Evolutionary conservation across 2,113 vertebrate species (phyloP).

Genomic region (Acinonyx jubatus): DNA sequence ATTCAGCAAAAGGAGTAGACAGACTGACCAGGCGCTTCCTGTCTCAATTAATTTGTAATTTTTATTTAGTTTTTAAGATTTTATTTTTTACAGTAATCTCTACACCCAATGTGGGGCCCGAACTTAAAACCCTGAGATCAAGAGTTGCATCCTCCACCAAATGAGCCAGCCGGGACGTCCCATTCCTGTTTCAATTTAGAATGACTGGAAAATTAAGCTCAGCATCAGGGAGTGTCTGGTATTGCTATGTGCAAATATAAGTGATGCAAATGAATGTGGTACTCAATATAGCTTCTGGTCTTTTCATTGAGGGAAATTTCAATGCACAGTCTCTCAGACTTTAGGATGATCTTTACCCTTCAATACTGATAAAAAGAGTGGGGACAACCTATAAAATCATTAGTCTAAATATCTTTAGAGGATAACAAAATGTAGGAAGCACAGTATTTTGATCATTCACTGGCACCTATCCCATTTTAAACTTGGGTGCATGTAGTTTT

Average conservation of each 20-base stretch:
- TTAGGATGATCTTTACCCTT: conserved; percentile 62
- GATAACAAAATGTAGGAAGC: conserved; percentile 60
- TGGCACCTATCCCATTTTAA: conserved; percentile 75
- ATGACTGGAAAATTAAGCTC: not conserved
- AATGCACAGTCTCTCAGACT: conserved; percentile 54
- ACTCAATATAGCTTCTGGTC: not conserved
- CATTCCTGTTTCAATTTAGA: not conserved
- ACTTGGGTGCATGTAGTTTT: conserved; percentile 75
- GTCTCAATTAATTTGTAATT: not conserved
- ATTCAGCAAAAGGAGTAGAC: not conserved
- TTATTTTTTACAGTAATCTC: too few species aligned
- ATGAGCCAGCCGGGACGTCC: too few species aligned
- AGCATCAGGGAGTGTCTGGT: not conserved
- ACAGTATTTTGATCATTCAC: conserved; percentile 62
- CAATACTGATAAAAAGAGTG: conserved; percentile 73
- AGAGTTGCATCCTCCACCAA: too few species aligned
- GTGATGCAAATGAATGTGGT: not conserved
- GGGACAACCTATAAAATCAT: conserved; percentile 72
- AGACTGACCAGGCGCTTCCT: not conserved
- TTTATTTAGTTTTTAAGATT: too few species aligned
- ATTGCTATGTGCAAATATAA: not conserved
- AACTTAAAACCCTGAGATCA: too few species aligned
- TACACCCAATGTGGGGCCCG: too few species aligned
- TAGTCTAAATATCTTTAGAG: conserved; percentile 60
- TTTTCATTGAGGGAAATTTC: conserved; percentile 2